Evolutionary conservation across 1,140 invertebrate genomes (phyloP).

Genomic region (Mamestra configurata): DNA sequence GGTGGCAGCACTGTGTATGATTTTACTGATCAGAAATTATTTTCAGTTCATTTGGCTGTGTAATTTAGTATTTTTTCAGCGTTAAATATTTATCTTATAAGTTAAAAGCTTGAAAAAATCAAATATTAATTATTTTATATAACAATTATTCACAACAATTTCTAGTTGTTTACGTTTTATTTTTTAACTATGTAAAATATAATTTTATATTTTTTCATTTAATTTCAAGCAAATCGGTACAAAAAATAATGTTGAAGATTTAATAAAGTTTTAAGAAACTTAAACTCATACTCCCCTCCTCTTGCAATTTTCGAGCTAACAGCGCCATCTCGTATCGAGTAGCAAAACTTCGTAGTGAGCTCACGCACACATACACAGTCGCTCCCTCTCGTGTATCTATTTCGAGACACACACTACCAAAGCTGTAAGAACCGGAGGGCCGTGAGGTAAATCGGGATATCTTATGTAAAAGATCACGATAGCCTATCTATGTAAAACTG

Average conservation of each 20-base stretch:
- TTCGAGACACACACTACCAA: constrained; percentile 57
- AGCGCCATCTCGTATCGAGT: constrained; percentile 81
- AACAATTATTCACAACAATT: too few relatives aligned
- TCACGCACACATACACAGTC: constrained; percentile 46
- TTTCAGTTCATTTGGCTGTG: background rate
- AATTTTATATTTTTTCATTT: too few relatives aligned
- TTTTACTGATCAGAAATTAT: background rate
- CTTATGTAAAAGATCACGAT: constrained; percentile 44
- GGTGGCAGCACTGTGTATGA: constrained; percentile 55
- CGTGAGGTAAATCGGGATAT: constrained; percentile 41
- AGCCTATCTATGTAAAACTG: constrained; percentile 21
- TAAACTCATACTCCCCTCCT: background rate
- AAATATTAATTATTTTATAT: background rate
- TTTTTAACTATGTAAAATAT: too few relatives aligned
- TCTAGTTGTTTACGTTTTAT: background rate
- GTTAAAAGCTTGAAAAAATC: background rate
- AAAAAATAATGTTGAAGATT: too few relatives aligned
- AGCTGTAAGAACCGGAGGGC: constrained; percentile 14
- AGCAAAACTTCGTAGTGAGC: constrained; percentile 66
- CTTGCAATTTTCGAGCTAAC: constrained; percentile 1
- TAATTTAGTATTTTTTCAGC: background rate
- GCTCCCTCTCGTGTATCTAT: constrained; percentile 30
- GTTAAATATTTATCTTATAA: background rate
- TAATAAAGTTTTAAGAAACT: background rate
- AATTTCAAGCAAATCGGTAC: too few relatives aligned